Base-by-base conservation (phyloP, 2,888 invertebrate species). In the Ceramica pisi region DNA sequence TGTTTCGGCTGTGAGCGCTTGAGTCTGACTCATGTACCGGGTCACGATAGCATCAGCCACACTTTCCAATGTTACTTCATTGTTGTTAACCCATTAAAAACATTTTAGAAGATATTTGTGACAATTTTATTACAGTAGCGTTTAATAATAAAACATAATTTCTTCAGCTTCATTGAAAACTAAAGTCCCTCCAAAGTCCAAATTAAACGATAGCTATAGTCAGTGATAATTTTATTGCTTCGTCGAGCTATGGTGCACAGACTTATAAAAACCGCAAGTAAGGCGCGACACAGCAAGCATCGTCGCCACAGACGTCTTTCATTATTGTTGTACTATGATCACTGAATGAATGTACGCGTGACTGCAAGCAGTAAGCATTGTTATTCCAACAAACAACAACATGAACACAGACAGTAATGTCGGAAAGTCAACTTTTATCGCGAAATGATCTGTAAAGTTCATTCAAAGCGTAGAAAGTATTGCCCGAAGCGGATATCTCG, bases 11-110 rank as follows among this genome's bases (percentile, higher is more conserved):
- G 44, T 59, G 66, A 66, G 59, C 60, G 21, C 35, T 76, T n/a
- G n/a, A n/a, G n/a, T n/a, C 35, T 70, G 65, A 77, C 63, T 80
- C 73, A 71, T 53, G 65, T 62, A 68, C 53, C 70, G 71, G 78
- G 67, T 82, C 75, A 67, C 67, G 75, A 68, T 77, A 73, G 38
- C 60, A 76, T 81, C 84, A 79, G 86, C 70, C 81, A 88, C 88
- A 87, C 88, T 90, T 89, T 90, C 88, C 72, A 86, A 82, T 83
- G 80, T 86, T 86, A 86, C 83, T 75, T 71, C 79, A 83, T 76
- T 72, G 66, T 82, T 66, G 66, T 82, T 72, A 70, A 56, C 55
- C 44, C 61, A 74, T 53, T 67, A 73, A 64, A 71, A 70, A 56
- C 1, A 41, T 64, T 65, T 51, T 50, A 7, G 9, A 51, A 19